Base-by-base conservation (phyloP, 2,113 vertebrate genomes). In the Phrynocephalus versicolor region DNA sequence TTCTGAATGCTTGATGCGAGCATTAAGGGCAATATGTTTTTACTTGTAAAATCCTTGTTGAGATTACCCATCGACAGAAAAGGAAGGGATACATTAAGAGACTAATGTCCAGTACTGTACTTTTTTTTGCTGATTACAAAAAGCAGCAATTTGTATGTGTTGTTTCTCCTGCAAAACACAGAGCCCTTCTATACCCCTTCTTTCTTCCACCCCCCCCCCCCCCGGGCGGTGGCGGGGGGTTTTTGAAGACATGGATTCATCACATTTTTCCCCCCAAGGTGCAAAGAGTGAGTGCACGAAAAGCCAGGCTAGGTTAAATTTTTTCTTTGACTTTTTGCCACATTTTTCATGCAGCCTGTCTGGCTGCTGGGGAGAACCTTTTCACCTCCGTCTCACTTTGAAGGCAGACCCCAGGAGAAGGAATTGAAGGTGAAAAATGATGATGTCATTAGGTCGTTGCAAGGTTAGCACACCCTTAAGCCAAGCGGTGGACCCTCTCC, bases 391-490 rank as follows among this genome's bases (percentile, higher is more conserved):
- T 93, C 93, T 95, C 94, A 93, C 92, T 93, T 94, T 93, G 92
- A 94, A 96, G 95, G 95, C 93, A 88, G 89, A 87, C 88, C 89
- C 88, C 86, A 89, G 84, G 92, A 94, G 91, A 91, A 89, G 76
- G 89, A 89, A 91, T 93, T 92, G 4, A 91, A 94, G 94, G 95
- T 97, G 96, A 97, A 96, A 97, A 97, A 96, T 95, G 95, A 96
- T 96, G 95, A 95, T 96, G 95, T 97, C 97, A 97, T 94, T 90
- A 94, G 94, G 96, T 97, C 97, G 96, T 97, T 97, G 96, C 96
- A 97, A 97, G 96, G 98, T 98, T 97, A 97, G 97, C 97, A 98
- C 97, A 97, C 96, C 93, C 94, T 92, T 95, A 97, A 97, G 95
- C 0, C 75, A 93, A 95, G 95, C 94, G 93, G 90, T 96, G 89